These are phyloP conservation scores for Phylloscopus trochiloides DNA, from an alignment of 2,113 vertebrate genomes.

Conservation along the genomic window DNA sequence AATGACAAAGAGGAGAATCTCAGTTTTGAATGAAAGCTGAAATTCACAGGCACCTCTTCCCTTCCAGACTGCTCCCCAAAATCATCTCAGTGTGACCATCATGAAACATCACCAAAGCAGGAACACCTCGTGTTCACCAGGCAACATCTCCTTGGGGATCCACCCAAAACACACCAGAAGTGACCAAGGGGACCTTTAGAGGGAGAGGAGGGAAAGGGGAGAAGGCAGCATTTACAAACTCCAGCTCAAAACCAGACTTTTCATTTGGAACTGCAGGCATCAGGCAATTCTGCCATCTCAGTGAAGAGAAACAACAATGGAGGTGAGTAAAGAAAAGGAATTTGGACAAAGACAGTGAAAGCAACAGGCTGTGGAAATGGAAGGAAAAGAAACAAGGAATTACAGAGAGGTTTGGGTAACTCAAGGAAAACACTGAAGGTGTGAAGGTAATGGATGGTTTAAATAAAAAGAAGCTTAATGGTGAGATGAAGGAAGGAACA, in stretches of 20 bases:
- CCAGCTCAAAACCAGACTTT: neutral
- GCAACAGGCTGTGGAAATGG: neutral
- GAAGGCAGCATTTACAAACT: neutral
- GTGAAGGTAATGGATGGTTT: neutral
- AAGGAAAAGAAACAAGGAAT: neutral
- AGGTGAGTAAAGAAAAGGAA: neutral
- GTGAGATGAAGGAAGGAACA: neutral
- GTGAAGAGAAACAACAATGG: neutral
- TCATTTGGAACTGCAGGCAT: neutral
- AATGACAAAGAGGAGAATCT: neutral
- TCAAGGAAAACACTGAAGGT: neutral
- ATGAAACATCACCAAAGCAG: rapidly evolving
- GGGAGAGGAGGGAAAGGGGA: neutral
- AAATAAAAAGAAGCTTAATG: neutral
- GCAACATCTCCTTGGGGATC: neutral
- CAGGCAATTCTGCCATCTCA: neutral
- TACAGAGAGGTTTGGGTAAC: neutral
- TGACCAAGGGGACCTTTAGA: neutral
- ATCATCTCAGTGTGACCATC: neutral
- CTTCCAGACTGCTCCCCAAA: neutral
- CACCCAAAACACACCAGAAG: neutral
- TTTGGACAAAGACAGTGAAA: neutral
- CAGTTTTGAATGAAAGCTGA: neutral
- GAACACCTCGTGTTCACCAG: rapidly evolving
- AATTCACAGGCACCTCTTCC: neutral